Base-by-base conservation (phyloP, 1,140 invertebrate species). In the Philaenus spumarius region DNA sequence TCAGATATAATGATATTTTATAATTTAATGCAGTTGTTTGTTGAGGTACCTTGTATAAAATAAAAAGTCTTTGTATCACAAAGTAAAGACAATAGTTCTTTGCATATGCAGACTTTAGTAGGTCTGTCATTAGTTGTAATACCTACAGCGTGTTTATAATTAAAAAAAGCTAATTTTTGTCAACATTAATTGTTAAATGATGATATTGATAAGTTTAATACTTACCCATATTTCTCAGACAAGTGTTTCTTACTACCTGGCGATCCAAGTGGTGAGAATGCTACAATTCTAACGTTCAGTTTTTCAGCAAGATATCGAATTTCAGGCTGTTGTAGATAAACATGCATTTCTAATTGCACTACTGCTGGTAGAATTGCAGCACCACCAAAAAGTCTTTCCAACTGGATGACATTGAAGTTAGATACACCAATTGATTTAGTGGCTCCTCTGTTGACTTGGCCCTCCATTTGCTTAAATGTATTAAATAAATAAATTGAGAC, bases 391-490 rank as follows among this genome's bases (percentile, higher is more conserved):
- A 72, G 65, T 40, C 64, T 43, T 35, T 66, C 42, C 23, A 71
- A 62, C 55, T 70, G 69, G 7, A 37, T 15, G 6, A 51, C 15
- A 53, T 69, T 71, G 58, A 73, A 73, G 52, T 73, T 73, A 6
- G 72, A 73, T 3, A 73, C n/a, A 0, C 72, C 71, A 39, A 73
- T 69, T 1, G 65, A 55, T 43, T 69, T 78, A 0, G 74, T 73
- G 35, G 76, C 61, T 0, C 82, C 82, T 51, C 70, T 67, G 23
- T 71, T 62, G 0, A 82, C 75, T 50, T 81, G 67, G 20, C 73
- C 62, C 64, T 84, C 82, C 74, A 85, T 78, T 0, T 75, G 80
- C 71, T 75, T 30, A 14, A n/a, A n/a, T n/a, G 60, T 62, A 46
- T 48, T 20, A 3, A 2, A 20, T 48, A 20, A 14, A 20, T 48